Conservation (phyloP, 2,113 vertebrate species). For the Etheostoma spectabile region DNA sequence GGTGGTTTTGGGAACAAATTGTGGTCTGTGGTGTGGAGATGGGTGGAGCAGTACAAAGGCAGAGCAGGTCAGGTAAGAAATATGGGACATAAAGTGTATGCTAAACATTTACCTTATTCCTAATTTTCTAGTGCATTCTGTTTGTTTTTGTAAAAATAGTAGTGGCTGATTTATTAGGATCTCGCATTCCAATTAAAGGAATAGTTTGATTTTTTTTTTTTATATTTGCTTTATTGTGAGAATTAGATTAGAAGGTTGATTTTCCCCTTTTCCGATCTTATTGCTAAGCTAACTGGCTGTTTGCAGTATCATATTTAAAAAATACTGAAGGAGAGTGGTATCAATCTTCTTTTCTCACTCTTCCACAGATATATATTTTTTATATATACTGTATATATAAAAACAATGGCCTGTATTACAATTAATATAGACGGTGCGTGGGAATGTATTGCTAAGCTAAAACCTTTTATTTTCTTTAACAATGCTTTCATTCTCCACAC, state of each 20-base stretch:
- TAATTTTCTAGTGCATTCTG: not conserved
- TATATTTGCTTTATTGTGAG: not conserved
- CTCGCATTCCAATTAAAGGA: not conserved
- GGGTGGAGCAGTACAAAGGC: not conserved
- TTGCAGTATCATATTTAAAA: not conserved
- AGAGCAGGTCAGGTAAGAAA: not conserved
- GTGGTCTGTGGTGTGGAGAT: conserved; percentile 11
- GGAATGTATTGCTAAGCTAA: not conserved
- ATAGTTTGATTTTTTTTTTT: not conserved
- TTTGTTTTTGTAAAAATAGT: not conserved
- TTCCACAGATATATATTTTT: not conserved
- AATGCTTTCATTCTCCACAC: not conserved
- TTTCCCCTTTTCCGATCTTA: not conserved
- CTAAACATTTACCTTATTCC: not conserved
- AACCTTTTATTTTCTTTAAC: not conserved
- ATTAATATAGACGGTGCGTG: not conserved
- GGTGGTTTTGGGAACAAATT: conserved; percentile 5
- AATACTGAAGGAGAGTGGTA: not conserved
- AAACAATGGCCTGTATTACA: not conserved
- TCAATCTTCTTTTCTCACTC: not conserved
- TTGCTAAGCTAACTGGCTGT: not conserved
- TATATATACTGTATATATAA: no score
- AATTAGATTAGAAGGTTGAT: not conserved
- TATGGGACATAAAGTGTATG: no score
- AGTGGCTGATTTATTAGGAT: not conserved